Evolutionary conservation across 2,797 vertebrate genomes (phyloP).

Genomic region (Pogonophryne albipinna): DNA sequence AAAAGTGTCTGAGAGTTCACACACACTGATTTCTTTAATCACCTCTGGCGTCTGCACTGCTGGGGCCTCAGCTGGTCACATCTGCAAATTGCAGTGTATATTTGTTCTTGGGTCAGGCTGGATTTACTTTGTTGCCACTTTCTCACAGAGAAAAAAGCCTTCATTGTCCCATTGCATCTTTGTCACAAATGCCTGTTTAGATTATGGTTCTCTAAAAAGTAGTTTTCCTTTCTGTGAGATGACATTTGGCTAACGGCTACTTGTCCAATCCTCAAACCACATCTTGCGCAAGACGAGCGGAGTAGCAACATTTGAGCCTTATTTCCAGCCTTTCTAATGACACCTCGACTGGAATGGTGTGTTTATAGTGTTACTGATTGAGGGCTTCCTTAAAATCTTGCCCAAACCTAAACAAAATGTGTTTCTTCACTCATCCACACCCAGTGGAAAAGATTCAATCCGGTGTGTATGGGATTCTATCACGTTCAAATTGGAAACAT

Average conservation of each 20-base stretch:
- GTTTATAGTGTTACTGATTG: constrained; percentile 83
- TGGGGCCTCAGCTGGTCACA: constrained; percentile 50
- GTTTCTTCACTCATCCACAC: constrained; percentile 74
- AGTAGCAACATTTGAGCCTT: constrained; percentile 68
- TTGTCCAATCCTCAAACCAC: constrained; percentile 76
- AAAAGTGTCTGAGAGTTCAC: background rate
- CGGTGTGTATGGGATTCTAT: constrained; percentile 55
- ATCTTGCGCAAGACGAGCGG: constrained; percentile 72
- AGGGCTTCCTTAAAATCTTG: constrained; percentile 81
- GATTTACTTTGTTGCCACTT: constrained; percentile 68
- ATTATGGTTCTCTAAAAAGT: constrained; percentile 68
- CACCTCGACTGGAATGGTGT: constrained; percentile 78
- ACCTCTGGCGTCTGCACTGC: constrained; percentile 14
- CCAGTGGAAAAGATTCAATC: constrained; percentile 71
- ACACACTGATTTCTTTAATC: constrained; percentile 11
- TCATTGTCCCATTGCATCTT: constrained; percentile 68
- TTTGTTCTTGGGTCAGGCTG: constrained; percentile 68
- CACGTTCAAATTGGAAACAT: constrained; percentile 69
- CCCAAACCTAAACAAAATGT: constrained; percentile 81
- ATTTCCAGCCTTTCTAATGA: constrained; percentile 78
- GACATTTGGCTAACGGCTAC: constrained; percentile 72
- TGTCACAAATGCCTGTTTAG: constrained; percentile 71
- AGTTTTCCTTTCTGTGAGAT: constrained; percentile 67
- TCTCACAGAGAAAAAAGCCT: constrained; percentile 40
- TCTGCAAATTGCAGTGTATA: constrained; percentile 73